These are phyloP conservation scores for Netelia melanura DNA, from an alignment of 2,888 invertebrate species.

Conservation along the genomic window DNA sequence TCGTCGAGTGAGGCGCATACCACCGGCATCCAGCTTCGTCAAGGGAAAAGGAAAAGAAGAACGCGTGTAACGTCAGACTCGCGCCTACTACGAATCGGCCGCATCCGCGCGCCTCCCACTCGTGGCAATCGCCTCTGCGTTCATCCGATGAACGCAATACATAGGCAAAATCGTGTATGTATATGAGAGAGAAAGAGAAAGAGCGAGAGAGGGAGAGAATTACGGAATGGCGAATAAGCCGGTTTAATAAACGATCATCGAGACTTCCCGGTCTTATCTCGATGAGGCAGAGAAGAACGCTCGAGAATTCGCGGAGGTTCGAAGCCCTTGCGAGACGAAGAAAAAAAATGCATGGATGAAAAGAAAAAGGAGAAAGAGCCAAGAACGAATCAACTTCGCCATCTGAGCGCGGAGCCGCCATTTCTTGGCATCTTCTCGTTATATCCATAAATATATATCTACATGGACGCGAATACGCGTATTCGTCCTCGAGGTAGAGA, in stretches of 20 bases:
- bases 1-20: constrained; percentile 45
- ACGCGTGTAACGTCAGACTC: constrained; percentile 23
- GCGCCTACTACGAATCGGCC: constrained; percentile 58
- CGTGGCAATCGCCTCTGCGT: not conserved
- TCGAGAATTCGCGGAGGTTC: constrained; percentile 50
- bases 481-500: constrained; percentile 6
- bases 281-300: constrained; percentile 30
- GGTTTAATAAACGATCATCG: constrained; percentile 67
- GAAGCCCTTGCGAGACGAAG: constrained; percentile 17
- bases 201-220: constrained; percentile 18
- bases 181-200: not conserved
- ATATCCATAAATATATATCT: constrained; percentile 26
- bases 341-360: constrained; percentile 5
- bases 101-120: constrained; percentile 66
- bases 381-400: constrained; percentile 55
- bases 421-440: constrained; percentile 39
- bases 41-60: constrained; percentile 15
- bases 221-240: constrained; percentile 61
- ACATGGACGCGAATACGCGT: not conserved
- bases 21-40: constrained; percentile 6
- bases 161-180: constrained; percentile 10
- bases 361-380: not conserved
- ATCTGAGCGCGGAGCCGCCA: constrained; percentile 30
- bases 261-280: constrained; percentile 66
- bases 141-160: not conserved